Evolutionary conservation across 1,140 invertebrate species (phyloP), one percentile per base, ranked within the genome.

Genomic region (Tenebrio molitor): DNA sequence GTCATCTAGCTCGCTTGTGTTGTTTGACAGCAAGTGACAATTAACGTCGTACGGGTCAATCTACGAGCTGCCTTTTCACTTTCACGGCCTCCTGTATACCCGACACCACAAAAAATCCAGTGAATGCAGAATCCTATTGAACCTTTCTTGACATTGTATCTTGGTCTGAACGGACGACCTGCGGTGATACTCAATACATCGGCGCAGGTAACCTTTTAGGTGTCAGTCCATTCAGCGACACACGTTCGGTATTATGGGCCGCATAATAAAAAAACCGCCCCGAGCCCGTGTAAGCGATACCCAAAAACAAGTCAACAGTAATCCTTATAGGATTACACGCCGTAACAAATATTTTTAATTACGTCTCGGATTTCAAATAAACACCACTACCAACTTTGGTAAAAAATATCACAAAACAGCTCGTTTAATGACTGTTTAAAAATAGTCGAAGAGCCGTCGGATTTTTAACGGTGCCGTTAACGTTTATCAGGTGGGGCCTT

Each of bases 291-390:
- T 58, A 58, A 58, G 23, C 50, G 50, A 58, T 58, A 58, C 23
- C 50, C 50, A 29, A 58, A 58, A 58, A 58, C 50, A 29, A 58
- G 21, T 58, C 12, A 58, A 58, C 50, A 29, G 50, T 58, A 58
- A 58, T 58, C 50, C 50, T 29, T 58, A 58, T 58, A 58, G 50
- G 50, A 58, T 58, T 58, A 58, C 50, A 29, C 10, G 50, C 19
- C 29, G 50, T 58, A 58, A 58, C 10, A 58, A 58, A 58, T 58
- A 58, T 58, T 58, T 58, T 58, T 58, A 58, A 58, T 58, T 58
- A 58, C 29, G 50, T 25, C 25, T 58, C 23, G 12, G 15, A 8
- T 58, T 58, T 29, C 50, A 29, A 58, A 19, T 19, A 17, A 25
- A 29, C 50, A 29, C 25, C 3, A 53, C 42, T 46, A 29, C n/a